phyloP scores from a whole-genome alignment of 2,113 vertebrate genomes.

The Pao palembangensis region DNA sequence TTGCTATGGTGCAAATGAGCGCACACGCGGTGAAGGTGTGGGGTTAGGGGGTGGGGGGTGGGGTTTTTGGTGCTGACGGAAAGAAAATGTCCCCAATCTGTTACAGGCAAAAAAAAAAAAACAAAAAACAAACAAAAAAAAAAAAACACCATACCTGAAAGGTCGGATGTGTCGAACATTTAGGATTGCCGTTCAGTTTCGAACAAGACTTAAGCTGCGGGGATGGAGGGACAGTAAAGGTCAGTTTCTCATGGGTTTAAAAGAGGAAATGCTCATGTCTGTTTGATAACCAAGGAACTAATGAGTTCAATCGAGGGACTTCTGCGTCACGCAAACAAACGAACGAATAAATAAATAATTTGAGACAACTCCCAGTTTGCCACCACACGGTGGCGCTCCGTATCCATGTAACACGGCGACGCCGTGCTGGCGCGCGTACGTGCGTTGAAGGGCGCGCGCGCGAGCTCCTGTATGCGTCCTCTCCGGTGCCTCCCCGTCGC shows the following conservation, averaged over 20 bases:
- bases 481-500: slow-evolving; percentile 49
- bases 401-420: slow-evolving; percentile 10
- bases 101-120: too few species aligned
- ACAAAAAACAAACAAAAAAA: too few species aligned
- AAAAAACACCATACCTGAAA: not conserved
- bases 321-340: too few species aligned
- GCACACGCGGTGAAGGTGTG: slow-evolving; percentile 9
- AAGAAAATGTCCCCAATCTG: not conserved
- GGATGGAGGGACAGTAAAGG: not conserved
- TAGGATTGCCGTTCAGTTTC: not conserved
- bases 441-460: slow-evolving; percentile 14
- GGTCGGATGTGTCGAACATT: too few species aligned
- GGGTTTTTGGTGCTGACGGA: too few species aligned
- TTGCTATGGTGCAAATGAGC: slow-evolving; percentile 40
- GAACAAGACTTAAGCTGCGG: too few species aligned
- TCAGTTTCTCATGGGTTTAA: not conserved
- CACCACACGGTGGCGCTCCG: slow-evolving; percentile 60
- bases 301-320: too few species aligned
- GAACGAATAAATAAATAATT: not conserved
- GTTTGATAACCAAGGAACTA: too few species aligned
- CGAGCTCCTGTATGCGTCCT: slow-evolving; percentile 56
- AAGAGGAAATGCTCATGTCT: too few species aligned
- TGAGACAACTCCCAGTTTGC: slow-evolving; percentile 6
- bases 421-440: slow-evolving; percentile 19
- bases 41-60: not conserved